Base-by-base conservation (phyloP, 2,797 vertebrate species). In the Anguilla marmorata region DNA sequence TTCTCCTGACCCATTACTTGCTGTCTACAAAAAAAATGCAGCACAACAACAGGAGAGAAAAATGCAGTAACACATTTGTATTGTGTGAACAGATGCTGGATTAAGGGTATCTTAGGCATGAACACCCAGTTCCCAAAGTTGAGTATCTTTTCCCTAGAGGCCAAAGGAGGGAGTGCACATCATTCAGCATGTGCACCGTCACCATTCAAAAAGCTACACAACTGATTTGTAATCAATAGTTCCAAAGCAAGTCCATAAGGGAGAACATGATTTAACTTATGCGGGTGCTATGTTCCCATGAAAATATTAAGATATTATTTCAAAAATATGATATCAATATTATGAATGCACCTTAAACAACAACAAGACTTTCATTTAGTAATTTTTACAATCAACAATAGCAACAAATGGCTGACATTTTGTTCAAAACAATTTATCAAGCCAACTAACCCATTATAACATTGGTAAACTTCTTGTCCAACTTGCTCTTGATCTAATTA, bases 1-100 rank as follows among this genome's bases (percentile, higher is more conserved):
- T 72, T 88, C 86, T 85, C 27, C 69, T 72, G 69, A 72, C 69
- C 69, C 69, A 72, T 11, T 30, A 30, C 69, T 33, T 72, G 27
- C 69, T 33, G 63, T 19, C 8, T 33, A 27, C 69, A 72, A 33
- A 72, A 33, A 30, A 72, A 16, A 58, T 14, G 12, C 69, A 72
- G n/a, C 69, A 33, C 69, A 72, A 30, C 69, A 72, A 72, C 69
- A 72, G 11, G 8, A 30, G 69, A 33, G 69, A 3, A 12, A 72
- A 33, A 33, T 2, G 69, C 27, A 72, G 69, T 3, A 72, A 33
- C 27, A 72, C 9, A 5, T 72, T 30, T 72, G 27, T 72, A 72
- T 30, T 30, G 69, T 72, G 69, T 30, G 69, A 72, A 72, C 30
- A 27, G 27, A 72, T 72, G 69, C n/a, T 72, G 69, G 27, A 72